Percentiles rank a stretch among this genome's conserved stretches.
phyloP scores from a whole-genome alignment of 1,140 invertebrate species.

The Drosophila truncata region DNA sequence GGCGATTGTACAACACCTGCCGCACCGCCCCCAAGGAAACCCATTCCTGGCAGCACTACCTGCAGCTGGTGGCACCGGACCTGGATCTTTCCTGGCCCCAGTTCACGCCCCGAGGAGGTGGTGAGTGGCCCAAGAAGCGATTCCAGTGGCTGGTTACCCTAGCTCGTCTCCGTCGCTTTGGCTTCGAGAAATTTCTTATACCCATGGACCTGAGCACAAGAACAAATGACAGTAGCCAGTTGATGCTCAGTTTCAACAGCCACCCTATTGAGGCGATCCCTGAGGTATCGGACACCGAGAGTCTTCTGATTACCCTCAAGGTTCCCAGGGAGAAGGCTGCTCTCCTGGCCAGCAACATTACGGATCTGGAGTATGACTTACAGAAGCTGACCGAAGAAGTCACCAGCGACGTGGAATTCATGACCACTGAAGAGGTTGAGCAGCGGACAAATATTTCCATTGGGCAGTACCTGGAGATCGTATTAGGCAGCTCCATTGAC shows the following conservation, averaged over 20 bases:
- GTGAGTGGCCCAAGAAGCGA: not conserved
- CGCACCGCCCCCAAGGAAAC: not conserved
- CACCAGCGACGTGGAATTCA: not conserved
- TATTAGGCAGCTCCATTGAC: not conserved
- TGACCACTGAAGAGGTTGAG: conserved; percentile 1
- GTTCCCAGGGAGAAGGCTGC: not conserved
- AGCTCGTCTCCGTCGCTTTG: not conserved
- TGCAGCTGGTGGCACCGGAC: not conserved
- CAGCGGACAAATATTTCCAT: not conserved
- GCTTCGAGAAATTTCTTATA: not conserved
- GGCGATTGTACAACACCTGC: not conserved
- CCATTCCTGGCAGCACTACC: not conserved
- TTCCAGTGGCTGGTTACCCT: conserved; percentile 1
- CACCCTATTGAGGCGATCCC: not conserved
- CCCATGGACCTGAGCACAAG: not conserved
- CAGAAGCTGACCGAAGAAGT: not conserved
- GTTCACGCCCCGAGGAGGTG: not conserved
- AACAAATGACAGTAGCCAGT: not conserved
- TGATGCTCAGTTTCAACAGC: not conserved
- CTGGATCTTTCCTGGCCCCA: not conserved
- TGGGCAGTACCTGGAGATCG: not conserved
- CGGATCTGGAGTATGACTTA: not conserved
- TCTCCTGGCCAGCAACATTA: not conserved
- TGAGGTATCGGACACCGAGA: not conserved
- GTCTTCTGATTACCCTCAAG: not conserved